Base-by-base conservation (phyloP, 2,113 vertebrate species). In the Pelecanus crispus region DNA sequence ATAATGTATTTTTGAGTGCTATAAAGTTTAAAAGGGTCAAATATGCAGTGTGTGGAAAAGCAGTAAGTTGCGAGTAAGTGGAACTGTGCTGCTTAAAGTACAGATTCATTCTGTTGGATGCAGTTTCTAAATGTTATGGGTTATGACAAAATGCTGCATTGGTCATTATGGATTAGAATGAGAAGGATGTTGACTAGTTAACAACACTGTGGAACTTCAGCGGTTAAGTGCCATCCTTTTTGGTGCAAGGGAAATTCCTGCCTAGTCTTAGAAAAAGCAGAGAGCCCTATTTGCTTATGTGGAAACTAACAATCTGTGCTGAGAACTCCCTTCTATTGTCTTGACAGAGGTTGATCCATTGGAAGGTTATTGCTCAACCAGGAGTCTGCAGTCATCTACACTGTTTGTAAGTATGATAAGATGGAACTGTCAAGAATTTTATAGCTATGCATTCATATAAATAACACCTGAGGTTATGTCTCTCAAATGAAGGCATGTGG, bases 401-500 rank as follows among this genome's bases (percentile, higher is more conserved):
- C 34, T 82, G 81, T 77, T 81, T 14, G 11, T 85, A 81, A 87
- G 74, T 25, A 67, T 91, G 85, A 71, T 85, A 61, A 85, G 62
- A 85, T 72, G 55, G 75, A 80, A 71, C 62, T 95, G 92, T 85
- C 78, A 86, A 81, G 75, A 80, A 92, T 85, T 89, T 78, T 53
- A 83, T 66, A 63, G 85, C 92, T 72, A 44, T 74, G 82, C 66
- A 74, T 95, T 94, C 88, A 81, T 83, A 81, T 94, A 98, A 97
- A 90, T 38, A 97, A 72, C 32, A 94, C 97, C 96, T 91, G 88
- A 91, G 97, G 96, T 94, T 95, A 92, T 66, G 38, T 91, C 70
- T 97, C 91, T 93, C 72, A 94, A 78, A 74, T 52, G 45, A 72
- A 47, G 75, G 94, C 98, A 56, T 96, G 98, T 97, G 93, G 87